Conservation (phyloP, 1,140 invertebrate genomes). For the Zophobas atratus region DNA sequence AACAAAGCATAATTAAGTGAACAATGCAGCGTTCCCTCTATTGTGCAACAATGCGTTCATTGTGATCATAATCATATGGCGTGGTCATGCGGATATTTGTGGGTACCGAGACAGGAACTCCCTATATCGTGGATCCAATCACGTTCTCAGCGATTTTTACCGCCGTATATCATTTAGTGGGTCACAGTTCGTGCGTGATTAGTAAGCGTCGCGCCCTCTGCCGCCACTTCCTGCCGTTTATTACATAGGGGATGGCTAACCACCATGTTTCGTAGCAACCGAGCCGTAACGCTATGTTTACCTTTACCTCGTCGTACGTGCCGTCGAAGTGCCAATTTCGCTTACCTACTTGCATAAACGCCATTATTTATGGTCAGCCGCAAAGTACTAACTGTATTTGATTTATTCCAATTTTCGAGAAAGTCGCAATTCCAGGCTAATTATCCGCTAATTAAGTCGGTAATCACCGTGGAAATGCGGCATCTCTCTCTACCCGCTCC, state of each 20-base stretch:
- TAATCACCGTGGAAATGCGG: slow-evolving; percentile 18
- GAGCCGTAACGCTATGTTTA: neutral
- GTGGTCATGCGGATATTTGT: too few species aligned
- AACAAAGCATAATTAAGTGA: slow-evolving; percentile 24
- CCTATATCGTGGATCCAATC: too few species aligned
- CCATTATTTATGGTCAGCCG: slow-evolving; percentile 25
- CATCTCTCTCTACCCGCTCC: neutral
- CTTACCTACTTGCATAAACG: slow-evolving; percentile 35
- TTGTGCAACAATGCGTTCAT: slow-evolving; percentile 26
- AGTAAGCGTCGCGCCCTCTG: neutral
- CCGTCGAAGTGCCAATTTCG: slow-evolving; percentile 35
- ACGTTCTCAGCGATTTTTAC: too few species aligned
- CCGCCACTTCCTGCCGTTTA: too few species aligned
- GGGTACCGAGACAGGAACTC: too few species aligned
- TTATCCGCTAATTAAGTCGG: slow-evolving; percentile 19
- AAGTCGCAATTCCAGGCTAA: slow-evolving; percentile 19
- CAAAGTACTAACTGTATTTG: slow-evolving; percentile 18
- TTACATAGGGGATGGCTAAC: too few species aligned
- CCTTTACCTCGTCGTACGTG: slow-evolving; percentile 24
- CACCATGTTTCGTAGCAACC: too few species aligned
- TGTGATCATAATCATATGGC: slow-evolving; percentile 15
- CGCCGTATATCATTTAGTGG: too few species aligned
- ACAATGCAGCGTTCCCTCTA: slow-evolving; percentile 25
- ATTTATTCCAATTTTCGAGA: slow-evolving; percentile 32
- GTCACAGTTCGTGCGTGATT: too few species aligned